A percentile compares a stretch with the other conserved stretches of the same genome.
Conservation (phyloP, 2,797 vertebrate species). For the Thunnus albacares region DNA sequence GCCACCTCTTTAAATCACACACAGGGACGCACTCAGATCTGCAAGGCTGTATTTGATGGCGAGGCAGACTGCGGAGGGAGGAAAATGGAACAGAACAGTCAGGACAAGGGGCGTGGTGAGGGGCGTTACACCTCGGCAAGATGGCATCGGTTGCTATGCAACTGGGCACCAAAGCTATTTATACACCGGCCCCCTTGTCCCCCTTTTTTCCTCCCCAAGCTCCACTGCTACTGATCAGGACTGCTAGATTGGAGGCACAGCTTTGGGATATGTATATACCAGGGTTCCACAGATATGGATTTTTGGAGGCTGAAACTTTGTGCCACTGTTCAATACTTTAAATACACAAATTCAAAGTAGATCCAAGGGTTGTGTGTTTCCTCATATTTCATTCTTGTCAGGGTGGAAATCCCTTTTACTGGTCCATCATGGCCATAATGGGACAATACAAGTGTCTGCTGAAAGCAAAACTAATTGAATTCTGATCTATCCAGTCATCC, state of each 20-base stretch:
- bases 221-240: conserved; percentile 78
- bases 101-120: conserved; percentile 89
- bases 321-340: conserved; percentile 6
- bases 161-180: conserved; percentile 90
- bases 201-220: conserved; percentile 84
- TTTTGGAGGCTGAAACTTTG: conserved; percentile 18
- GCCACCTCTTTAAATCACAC: conserved; percentile 66
- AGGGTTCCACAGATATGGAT: conserved; percentile 21
- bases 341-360: conserved; percentile 4
- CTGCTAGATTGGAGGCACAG: conserved; percentile 71
- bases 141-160: conserved; percentile 91
- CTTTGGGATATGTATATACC: conserved; percentile 54
- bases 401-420: neutral
- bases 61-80: conserved; percentile 80
- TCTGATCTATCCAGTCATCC: neutral
- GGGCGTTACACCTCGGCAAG: conserved; percentile 87
- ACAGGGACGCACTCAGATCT: conserved; percentile 47
- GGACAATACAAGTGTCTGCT: neutral
- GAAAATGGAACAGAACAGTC: conserved; percentile 85
- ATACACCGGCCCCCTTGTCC: conserved; percentile 85
- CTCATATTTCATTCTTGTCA: neutral
- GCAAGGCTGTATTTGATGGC: conserved; percentile 73
- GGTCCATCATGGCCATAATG: neutral
- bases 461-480: neutral
- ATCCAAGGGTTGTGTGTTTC: neutral